Conservation (phyloP, 1,140 invertebrate genomes). For the Halictus rubicundus region DNA sequence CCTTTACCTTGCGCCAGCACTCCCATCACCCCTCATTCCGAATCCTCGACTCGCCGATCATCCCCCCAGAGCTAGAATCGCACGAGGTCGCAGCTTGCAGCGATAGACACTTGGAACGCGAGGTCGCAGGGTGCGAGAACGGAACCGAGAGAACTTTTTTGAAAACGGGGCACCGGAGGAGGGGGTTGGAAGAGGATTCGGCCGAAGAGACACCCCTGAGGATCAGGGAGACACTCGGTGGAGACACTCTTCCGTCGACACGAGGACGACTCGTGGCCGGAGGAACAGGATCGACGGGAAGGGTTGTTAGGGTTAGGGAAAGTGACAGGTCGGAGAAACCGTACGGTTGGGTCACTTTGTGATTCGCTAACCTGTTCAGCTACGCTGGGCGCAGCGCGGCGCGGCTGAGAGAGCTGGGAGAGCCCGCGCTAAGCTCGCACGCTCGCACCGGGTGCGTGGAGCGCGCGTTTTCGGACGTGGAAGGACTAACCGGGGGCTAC, state of each 20-base stretch:
- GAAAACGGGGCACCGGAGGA: no score
- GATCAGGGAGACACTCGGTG: no score
- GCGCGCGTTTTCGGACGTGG: slow-evolving; percentile 76
- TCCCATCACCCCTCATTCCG: background rate
- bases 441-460: slow-evolving; percentile 61
- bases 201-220: no score
- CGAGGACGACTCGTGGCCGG: no score
- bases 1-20: slow-evolving; percentile 10
- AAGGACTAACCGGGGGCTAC: slow-evolving; percentile 73
- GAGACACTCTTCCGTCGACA: no score
- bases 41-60: background rate
- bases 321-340: background rate
- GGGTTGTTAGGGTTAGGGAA: background rate
- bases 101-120: no score
- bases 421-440: slow-evolving; percentile 57
- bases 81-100: background rate
- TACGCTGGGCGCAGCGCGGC: slow-evolving; percentile 56
- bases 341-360: background rate
- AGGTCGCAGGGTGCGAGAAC: no score
- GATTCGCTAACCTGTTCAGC: slow-evolving; percentile 43
- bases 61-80: background rate
- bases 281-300: no score
- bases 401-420: slow-evolving; percentile 56
- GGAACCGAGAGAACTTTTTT: no score
- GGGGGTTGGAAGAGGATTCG: no score